Conservation (phyloP, 2,113 vertebrate genomes). For the Poicephalus meyeri region DNA sequence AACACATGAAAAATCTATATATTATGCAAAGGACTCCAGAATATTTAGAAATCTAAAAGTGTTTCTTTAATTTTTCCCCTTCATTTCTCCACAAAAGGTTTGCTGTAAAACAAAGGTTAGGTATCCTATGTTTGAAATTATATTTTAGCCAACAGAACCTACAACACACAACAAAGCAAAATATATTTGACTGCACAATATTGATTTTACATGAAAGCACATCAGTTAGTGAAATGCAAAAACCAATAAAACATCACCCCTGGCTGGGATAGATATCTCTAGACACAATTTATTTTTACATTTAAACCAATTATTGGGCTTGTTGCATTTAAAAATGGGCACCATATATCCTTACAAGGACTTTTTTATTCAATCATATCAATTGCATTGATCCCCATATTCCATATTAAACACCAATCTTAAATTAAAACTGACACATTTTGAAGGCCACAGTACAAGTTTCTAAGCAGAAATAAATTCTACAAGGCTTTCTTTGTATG, state of each 20-base stretch:
- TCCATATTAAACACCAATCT: constrained; percentile 70
- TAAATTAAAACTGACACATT: constrained; percentile 70
- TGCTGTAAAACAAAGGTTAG: constrained; percentile 54
- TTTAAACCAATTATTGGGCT: constrained; percentile 75
- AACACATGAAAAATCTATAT: constrained; percentile 70
- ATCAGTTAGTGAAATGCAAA: constrained; percentile 77
- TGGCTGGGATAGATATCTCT: constrained; percentile 62
- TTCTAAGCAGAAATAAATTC: constrained; percentile 61
- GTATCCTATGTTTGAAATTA: constrained; percentile 43
- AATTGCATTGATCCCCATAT: constrained; percentile 71
- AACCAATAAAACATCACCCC: constrained; percentile 73
- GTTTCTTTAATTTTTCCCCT: constrained; percentile 51
- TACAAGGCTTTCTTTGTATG: constrained; percentile 22
- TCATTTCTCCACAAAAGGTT: constrained; percentile 49
- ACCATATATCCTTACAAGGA: constrained; percentile 69
- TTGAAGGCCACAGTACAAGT: constrained; percentile 43
- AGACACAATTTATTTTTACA: constrained; percentile 77
- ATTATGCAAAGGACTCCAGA: constrained; percentile 59
- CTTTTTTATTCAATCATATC: constrained; percentile 74
- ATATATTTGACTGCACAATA: constrained; percentile 67
- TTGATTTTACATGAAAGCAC: constrained; percentile 77
- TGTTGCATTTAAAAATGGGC: constrained; percentile 70
- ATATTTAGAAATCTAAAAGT: constrained; percentile 65
- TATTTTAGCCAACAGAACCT: constrained; percentile 47
- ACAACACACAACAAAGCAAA: constrained; percentile 64